phyloP scores from a whole-genome alignment of 2,113 vertebrate species.

The Urocolius indicus region DNA sequence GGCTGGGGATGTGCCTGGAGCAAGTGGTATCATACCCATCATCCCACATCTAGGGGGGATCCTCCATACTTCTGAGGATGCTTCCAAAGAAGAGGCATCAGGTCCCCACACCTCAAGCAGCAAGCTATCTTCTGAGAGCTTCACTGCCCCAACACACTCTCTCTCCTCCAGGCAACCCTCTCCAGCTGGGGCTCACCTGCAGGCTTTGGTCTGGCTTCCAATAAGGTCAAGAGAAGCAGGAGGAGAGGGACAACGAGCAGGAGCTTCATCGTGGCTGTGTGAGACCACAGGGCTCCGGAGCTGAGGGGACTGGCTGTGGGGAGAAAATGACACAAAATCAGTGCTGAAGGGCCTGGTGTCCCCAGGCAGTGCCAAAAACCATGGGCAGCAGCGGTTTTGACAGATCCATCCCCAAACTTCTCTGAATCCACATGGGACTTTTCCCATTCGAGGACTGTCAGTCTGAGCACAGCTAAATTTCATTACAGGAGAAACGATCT shows the following conservation, averaged over 20 bases:
- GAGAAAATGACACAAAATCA: neutral
- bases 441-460: neutral
- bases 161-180: neutral
- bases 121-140: accelerated
- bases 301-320: neutral
- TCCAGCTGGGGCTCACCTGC: slow-evolving; percentile 61
- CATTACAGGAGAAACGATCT: neutral
- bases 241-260: slow-evolving; percentile 56
- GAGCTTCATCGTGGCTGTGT: slow-evolving; percentile 62
- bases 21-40: neutral
- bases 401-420: neutral
- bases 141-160: neutral
- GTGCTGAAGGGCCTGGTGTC: neutral
- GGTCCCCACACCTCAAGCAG: neutral
- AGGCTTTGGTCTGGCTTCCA: slow-evolving; percentile 72
- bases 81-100: neutral
- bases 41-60: accelerated
- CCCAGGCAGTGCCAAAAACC: neutral
- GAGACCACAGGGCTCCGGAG: neutral
- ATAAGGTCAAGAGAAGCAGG: slow-evolving; percentile 70
- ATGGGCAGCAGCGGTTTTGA: neutral
- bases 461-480: slow-evolving; percentile 6
- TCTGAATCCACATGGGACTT: neutral
- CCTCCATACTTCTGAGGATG: neutral
- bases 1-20: neutral